Conservation (phyloP, 1,140 invertebrate genomes). For the Drosophila kikkawai region DNA sequence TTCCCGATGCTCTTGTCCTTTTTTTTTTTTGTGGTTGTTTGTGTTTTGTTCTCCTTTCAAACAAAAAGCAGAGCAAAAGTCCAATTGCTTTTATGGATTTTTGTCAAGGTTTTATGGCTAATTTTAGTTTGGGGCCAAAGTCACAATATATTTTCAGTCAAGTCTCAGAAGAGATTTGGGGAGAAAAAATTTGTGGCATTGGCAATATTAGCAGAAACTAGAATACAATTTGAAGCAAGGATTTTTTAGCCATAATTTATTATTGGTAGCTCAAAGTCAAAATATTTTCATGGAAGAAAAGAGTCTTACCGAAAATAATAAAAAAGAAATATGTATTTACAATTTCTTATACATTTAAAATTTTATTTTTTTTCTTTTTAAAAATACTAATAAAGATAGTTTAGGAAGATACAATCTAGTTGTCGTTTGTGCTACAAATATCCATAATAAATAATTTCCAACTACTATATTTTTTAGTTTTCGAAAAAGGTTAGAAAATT, state of each 20-base stretch:
- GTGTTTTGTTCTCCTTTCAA: background rate
- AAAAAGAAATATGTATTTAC: background rate
- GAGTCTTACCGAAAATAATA: background rate
- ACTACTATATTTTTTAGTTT: no score
- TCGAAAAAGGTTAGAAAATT: no score
- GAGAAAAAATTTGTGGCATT: background rate
- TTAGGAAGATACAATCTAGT: fast-evolving
- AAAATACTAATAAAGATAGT: no score
- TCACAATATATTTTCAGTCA: background rate
- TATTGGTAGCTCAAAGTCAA: background rate
- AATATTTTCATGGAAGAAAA: background rate
- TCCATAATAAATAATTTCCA: no score
- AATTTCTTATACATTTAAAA: background rate
- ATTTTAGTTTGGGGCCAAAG: background rate
- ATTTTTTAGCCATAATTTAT: no score
- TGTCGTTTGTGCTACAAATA: no score
- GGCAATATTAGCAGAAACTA: background rate
- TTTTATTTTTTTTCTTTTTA: no score
- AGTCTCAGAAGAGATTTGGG: background rate
- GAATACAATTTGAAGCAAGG: no score
- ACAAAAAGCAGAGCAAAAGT: background rate
- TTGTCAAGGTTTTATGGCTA: constrained; percentile 10
- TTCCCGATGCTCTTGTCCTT: constrained; percentile 25
- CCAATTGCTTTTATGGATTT: constrained; percentile 9
- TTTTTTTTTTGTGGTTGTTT: background rate